Base-by-base conservation (phyloP, 2,113 vertebrate species). In the Planiliza haematocheilus region DNA sequence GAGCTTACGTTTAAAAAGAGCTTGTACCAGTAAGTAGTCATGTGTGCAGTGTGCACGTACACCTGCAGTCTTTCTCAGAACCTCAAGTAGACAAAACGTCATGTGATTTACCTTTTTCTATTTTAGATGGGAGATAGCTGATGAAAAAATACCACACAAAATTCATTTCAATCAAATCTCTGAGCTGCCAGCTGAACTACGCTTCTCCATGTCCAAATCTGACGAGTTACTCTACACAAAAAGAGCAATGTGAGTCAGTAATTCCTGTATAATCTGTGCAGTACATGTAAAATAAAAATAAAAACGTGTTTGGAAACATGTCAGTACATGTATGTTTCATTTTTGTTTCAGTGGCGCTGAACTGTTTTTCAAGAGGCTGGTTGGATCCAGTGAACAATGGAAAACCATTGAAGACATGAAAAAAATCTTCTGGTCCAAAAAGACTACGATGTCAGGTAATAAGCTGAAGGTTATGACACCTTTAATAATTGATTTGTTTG, bases 21-120 rank as follows among this genome's bases (percentile, higher is more conserved):
- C n/a, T 17, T 70, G 3, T 92, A 88, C 79, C 60, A 82, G 91
- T 92, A 71, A 17, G 4, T n/a, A n/a, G n/a, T n/a, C n/a, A n/a
- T n/a, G n/a, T n/a, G n/a, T n/a, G n/a, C n/a, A n/a, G n/a, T 30
- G 10, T 8, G 3, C 0, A 8, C 16, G 8, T 4, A 10, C 0
- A 70, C 13, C 24, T 36, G 14, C 24, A 9, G 0, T 2, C 52
- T 1, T 3, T 56, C 18, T 46, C 17, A 70, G 30, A 30, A 30
- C 24, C 24, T 30, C 5, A 30, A 3, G 3, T 3, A 5, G 13
- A 2, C 24, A 30, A 30, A 30, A 5, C 3, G 2, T 30, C 3
- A 30, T 30, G 24, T 30, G 24, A 5, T 30, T 30, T 30, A 30
- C 24, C 24, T 30, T 30, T 30, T 30, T 30, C 24, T 30, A 30